phyloP scores from a whole-genome alignment of 2,888 invertebrate species.

The Bombylius major region DNA sequence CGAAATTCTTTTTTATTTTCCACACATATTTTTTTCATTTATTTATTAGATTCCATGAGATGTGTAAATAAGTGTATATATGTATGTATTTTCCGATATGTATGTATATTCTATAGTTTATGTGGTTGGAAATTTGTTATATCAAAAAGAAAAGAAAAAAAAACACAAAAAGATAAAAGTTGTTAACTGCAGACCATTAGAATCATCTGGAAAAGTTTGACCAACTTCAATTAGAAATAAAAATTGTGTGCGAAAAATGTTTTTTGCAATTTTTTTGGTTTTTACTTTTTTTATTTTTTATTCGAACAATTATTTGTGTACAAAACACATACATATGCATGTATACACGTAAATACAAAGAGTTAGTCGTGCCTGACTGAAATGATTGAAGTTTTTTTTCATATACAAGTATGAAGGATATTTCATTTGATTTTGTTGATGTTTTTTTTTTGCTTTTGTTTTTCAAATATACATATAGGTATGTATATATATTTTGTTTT shows the following conservation, averaged over 20 bases:
- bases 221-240: slow-evolving; percentile 6
- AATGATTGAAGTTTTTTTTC: slow-evolving; percentile 6
- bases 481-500: neutral
- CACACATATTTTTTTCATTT: too few relatives aligned
- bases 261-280: too few relatives aligned
- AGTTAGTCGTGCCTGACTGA: neutral
- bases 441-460: neutral
- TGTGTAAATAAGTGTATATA: too few relatives aligned
- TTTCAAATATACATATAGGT: too few relatives aligned
- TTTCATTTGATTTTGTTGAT: neutral
- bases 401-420: neutral
- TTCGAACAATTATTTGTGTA: too few relatives aligned
- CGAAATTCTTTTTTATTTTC: too few relatives aligned
- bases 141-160: neutral
- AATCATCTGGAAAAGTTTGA: slow-evolving; percentile 6
- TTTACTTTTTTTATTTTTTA: too few relatives aligned
- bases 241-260: neutral
- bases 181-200: slow-evolving; percentile 7
- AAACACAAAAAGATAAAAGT: neutral
- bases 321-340: neutral
- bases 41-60: too few relatives aligned
- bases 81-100: too few relatives aligned
- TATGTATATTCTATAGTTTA: too few relatives aligned
- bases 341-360: neutral
- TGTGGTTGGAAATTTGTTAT: neutral